phyloP scores from a whole-genome alignment of 1,140 invertebrate species.

The Pomacea maculata region DNA sequence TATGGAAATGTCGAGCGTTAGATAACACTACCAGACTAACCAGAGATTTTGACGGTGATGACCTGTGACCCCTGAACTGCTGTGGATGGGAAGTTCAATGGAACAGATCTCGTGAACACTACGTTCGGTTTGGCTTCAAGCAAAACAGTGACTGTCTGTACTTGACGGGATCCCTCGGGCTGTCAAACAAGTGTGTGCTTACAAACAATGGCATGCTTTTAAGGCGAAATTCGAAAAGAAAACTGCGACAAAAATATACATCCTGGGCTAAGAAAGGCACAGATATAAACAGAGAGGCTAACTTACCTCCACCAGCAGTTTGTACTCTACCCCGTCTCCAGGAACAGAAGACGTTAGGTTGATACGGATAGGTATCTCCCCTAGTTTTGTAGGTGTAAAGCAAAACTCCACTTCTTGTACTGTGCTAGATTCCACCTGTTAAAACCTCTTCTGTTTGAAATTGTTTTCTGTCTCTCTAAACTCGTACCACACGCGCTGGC shows the following conservation, averaged over 20 bases:
- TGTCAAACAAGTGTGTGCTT: background rate
- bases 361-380: constrained; percentile 17
- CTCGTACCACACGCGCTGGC: too few species aligned
- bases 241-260: too few species aligned
- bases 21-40: constrained; percentile 21
- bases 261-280: too few species aligned
- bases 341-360: constrained; percentile 6
- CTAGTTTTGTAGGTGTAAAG: constrained; percentile 22
- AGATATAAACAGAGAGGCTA: too few species aligned
- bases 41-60: constrained; percentile 32
- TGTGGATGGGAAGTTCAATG: constrained; percentile 30
- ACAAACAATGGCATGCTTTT: too few species aligned
- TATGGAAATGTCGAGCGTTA: too few species aligned
- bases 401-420: constrained; percentile 14
- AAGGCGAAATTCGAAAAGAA: too few species aligned
- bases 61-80: constrained; percentile 41
- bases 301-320: constrained; percentile 2
- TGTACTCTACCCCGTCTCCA: constrained; percentile 29
- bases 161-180: constrained; percentile 4
- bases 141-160: background rate
- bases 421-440: constrained; percentile 15
- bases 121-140: background rate
- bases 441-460: background rate
- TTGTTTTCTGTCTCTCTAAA: too few species aligned
- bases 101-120: constrained; percentile 5